These are phyloP conservation scores for Rotaria socialis DNA, from an alignment of 2,888 invertebrate species.

Conservation along the genomic window DNA sequence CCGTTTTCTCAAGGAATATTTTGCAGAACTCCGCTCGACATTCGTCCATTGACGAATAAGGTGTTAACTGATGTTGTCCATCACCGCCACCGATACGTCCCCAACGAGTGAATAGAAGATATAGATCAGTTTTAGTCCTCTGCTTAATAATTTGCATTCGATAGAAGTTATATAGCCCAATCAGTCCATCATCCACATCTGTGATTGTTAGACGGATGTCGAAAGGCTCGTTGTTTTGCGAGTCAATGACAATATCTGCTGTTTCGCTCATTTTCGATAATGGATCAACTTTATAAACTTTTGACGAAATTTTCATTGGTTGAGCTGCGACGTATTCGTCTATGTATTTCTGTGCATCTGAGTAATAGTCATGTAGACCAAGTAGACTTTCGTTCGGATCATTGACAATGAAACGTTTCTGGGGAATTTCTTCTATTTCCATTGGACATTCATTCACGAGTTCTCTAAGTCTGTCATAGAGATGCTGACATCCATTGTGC, in stretches of 20 bases:
- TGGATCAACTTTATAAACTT: conserved; percentile 27
- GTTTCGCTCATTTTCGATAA: conserved; percentile 37
- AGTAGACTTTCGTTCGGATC: background rate
- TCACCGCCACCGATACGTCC: too few species aligned
- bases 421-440: too few species aligned
- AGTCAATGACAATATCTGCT: background rate
- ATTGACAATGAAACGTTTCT: too few species aligned
- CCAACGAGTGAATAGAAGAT: conserved; percentile 60
- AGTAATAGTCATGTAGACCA: background rate
- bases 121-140: conserved; percentile 53
- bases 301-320: background rate
- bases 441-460: background rate
- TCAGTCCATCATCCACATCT: conserved; percentile 55
- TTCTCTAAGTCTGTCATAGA: conserved; percentile 37
- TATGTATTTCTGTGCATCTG: background rate
- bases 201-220: conserved; percentile 57
- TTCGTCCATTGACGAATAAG: too few species aligned
- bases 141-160: conserved; percentile 58
- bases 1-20: conserved; percentile 59
- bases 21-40: conserved; percentile 57
- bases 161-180: conserved; percentile 60
- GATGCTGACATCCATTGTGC: background rate
- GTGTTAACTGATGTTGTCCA: too few species aligned
- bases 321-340: background rate
- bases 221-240: conserved; percentile 49